Evolutionary conservation across 2,888 invertebrate species (phyloP), one percentile per base, ranked within the genome.

Genomic region (Andrena praecox): DNA sequence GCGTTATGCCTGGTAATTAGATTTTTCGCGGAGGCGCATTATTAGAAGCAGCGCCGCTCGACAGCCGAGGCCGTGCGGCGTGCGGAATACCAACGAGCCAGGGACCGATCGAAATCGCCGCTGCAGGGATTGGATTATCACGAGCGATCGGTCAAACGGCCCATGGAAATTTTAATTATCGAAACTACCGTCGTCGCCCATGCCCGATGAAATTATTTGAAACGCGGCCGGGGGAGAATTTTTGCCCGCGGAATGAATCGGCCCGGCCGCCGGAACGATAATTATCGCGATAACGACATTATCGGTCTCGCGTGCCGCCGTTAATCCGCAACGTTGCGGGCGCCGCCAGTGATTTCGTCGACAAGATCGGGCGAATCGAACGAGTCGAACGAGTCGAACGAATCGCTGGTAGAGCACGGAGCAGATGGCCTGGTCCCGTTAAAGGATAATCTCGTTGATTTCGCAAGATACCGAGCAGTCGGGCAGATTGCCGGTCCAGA

Each of bases 391-490:
- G 27, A 27, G 54, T 54, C 10, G 42, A 52, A 62, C 42, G 60
- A 60, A 71, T 35, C 20, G 70, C 52, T 27, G 8, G 12, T 24
- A 60, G 62, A 63, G 56, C 70, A 60, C 66, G n/a, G 85, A 82
- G 68, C 87, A 88, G 87, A 87, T 88, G 87, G 87, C 64, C 79
- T 2, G 70, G 79, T 54, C 75, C 81, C 68, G 82, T 85, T 86
- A 75, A 80, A 80, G 87, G 86, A 87, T 88, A 87, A 88, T 88
- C 87, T 83, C 80, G 86, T 88, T 86, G 87, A 88, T 88, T 87
- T 86, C 83, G 77, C 85, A 86, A 87, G 87, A 87, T 87, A 84
- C 74, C 64, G 70, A 35, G 66, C 77, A 73, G 68, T 68, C 54
- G 68, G 63, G 78, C 74, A 78, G 79, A 82, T 76, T 82, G 87